Evolutionary conservation across 2,113 vertebrate species (phyloP).

Genomic region (Sialia sialis): DNA sequence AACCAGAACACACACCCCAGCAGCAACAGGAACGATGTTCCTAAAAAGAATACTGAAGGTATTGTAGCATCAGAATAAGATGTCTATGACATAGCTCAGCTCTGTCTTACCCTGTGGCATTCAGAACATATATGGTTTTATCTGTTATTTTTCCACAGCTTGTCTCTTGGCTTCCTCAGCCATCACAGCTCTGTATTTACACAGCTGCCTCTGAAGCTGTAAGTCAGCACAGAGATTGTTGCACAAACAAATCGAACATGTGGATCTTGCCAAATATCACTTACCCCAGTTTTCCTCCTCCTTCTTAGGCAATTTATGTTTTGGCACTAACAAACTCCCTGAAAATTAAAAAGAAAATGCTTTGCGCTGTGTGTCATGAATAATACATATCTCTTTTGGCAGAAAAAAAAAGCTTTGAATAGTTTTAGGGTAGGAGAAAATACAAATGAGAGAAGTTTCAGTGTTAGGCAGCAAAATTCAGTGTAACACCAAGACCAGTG

Average conservation of each 20-base stretch:
- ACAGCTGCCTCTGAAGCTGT: slow-evolving; percentile 46
- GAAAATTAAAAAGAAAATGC: slow-evolving; percentile 35
- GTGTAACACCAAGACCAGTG: fast-evolving
- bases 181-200: slow-evolving; percentile 18
- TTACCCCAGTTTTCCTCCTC: slow-evolving; percentile 21
- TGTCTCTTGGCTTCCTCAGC: slow-evolving; percentile 14
- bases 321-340: slow-evolving; percentile 13
- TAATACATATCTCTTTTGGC: slow-evolving; percentile 45
- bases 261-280: slow-evolving; percentile 53
- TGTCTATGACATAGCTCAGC: not conserved
- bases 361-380: slow-evolving; percentile 10
- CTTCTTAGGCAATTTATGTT: slow-evolving; percentile 12
- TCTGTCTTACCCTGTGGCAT: not conserved
- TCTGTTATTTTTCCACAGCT: slow-evolving; percentile 20
- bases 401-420: not conserved
- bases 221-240: slow-evolving; percentile 50
- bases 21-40: not conserved
- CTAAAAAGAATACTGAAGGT: not conserved
- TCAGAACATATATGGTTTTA: not conserved
- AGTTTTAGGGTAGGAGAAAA: not conserved
- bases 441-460: not conserved
- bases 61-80: not conserved
- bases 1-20: not conserved
- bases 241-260: slow-evolving; percentile 49
- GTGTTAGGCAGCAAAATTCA: not conserved